Percentiles rank a stretch among this genome's conserved stretches.
Evolutionary conservation across 2,797 vertebrate species (phyloP).

Genomic region (Xenentodon cancila): DNA sequence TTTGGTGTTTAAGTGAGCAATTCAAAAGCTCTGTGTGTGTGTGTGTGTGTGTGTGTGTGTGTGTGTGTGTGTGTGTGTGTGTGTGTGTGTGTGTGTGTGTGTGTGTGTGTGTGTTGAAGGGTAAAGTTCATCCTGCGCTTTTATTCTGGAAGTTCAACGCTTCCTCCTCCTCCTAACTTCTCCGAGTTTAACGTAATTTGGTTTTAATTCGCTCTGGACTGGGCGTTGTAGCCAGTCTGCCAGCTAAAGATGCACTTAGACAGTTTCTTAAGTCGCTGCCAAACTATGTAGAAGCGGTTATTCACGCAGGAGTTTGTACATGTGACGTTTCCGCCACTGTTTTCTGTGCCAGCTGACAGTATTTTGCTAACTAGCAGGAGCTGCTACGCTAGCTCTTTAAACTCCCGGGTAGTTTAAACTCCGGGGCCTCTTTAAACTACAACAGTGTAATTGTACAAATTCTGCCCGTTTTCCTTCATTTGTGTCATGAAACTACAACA

Average conservation of each 20-base stretch:
- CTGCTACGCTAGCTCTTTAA: constrained; percentile 8
- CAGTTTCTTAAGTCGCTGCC: not conserved
- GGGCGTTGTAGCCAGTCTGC: constrained; percentile 43
- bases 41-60: too few relatives aligned
- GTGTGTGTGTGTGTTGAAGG: too few relatives aligned
- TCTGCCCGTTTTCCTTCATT: not conserved
- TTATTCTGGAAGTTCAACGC: constrained; percentile 31
- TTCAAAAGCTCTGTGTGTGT: too few relatives aligned
- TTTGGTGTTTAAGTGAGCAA: too few relatives aligned
- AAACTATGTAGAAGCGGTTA: not conserved
- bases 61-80: too few relatives aligned
- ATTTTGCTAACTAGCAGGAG: not conserved
- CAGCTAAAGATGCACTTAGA: not conserved
- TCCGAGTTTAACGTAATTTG: not conserved
- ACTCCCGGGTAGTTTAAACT: too few relatives aligned
- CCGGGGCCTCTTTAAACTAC: not conserved
- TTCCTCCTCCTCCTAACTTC: fast-evolving
- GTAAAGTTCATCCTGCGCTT: too few relatives aligned
- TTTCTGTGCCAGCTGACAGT: not conserved
- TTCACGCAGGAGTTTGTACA: fast-evolving
- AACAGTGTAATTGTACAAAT: too few relatives aligned
- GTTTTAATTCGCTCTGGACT: constrained; percentile 16
- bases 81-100: too few relatives aligned
- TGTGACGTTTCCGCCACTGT: not conserved
- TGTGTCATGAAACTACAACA: constrained; percentile 3